These are phyloP conservation scores for Centropristis striata DNA, from an alignment of 2,113 vertebrate species.

Conservation along the genomic window DNA sequence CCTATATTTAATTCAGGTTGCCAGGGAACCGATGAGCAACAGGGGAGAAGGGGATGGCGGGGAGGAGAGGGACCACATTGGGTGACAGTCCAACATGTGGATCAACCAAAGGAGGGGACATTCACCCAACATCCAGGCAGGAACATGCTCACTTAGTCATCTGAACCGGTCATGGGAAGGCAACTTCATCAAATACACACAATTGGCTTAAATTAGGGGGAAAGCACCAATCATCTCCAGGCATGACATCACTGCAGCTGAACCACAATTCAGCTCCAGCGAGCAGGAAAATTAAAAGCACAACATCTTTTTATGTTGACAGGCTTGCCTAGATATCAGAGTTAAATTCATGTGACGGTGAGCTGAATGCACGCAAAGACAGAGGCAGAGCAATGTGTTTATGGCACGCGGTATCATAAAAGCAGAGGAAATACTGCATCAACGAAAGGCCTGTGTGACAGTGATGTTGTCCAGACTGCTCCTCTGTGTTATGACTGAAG, in stretches of 20 bases:
- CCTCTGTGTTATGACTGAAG: slow-evolving; percentile 64
- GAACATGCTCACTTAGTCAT: slow-evolving; percentile 17
- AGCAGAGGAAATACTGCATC: slow-evolving; percentile 70
- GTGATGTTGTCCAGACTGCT: slow-evolving; percentile 77
- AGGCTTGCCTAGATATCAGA: slow-evolving; percentile 1
- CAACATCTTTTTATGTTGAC: slow-evolving; percentile 7
- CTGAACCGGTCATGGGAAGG: slow-evolving; percentile 2
- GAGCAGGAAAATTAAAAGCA: slow-evolving; percentile 19
- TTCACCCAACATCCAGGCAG: slow-evolving; percentile 8
- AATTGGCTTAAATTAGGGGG: neutral
- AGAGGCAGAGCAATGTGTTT: slow-evolving; percentile 45
- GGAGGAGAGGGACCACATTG: slow-evolving; percentile 71
- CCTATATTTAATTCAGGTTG: slow-evolving; percentile 88
- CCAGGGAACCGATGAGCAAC: slow-evolving; percentile 83
- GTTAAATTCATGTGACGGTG: neutral
- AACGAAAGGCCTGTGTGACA: slow-evolving; percentile 68
- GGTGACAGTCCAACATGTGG: slow-evolving; percentile 54
- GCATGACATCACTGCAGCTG: slow-evolving; percentile 46
- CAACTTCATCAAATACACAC: slow-evolving; percentile 8
- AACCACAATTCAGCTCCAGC: slow-evolving; percentile 12
- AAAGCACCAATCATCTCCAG: slow-evolving; percentile 29
- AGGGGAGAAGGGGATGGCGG: slow-evolving; percentile 75
- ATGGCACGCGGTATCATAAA: slow-evolving; percentile 51
- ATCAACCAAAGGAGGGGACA: slow-evolving; percentile 31
- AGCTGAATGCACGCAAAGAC: slow-evolving; percentile 7